Evolutionary conservation across 2,888 invertebrate genomes (phyloP).

Genomic region (Dynastes tityus): DNA sequence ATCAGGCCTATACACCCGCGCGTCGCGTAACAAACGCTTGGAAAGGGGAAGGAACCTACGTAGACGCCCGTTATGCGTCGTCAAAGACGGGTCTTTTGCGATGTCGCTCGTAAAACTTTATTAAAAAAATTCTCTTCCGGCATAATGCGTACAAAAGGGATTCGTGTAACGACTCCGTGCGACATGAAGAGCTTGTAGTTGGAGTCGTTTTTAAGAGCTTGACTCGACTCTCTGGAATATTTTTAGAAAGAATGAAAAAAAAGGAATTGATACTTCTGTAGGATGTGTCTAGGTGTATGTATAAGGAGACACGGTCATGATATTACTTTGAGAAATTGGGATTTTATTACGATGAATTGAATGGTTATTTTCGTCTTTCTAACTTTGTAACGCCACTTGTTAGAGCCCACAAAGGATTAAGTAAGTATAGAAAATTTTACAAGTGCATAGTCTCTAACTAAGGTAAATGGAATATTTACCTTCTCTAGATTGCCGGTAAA

Average conservation of each 20-base stretch:
- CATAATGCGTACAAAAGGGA: slow-evolving; percentile 31
- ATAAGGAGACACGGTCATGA: too few relatives aligned
- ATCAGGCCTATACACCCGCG: slow-evolving; percentile 22
- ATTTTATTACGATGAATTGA: too few relatives aligned
- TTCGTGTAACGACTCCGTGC: slow-evolving; percentile 9
- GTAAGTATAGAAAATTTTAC: too few relatives aligned
- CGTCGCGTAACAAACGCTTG: background rate
- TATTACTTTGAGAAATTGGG: too few relatives aligned
- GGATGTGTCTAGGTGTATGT: background rate
- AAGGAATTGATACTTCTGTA: background rate
- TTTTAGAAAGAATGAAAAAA: background rate
- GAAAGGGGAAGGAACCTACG: background rate
- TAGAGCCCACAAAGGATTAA: too few relatives aligned
- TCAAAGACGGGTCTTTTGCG: slow-evolving; percentile 4
- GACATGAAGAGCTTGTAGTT: slow-evolving; percentile 20
- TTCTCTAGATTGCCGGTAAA: too few relatives aligned
- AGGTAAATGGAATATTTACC: too few relatives aligned
- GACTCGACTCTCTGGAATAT: background rate
- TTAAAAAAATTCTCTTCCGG: slow-evolving; percentile 45
- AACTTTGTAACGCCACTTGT: too few relatives aligned
- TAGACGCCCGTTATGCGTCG: slow-evolving; percentile 10
- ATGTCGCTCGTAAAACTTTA: slow-evolving; percentile 46
- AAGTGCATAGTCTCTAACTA: too few relatives aligned
- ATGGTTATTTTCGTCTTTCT: too few relatives aligned
- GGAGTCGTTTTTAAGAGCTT: slow-evolving; percentile 20